Evolutionary conservation across 1,140 invertebrate species (phyloP), one percentile per base, ranked within the genome.

Genomic region (Arion vulgaris): DNA sequence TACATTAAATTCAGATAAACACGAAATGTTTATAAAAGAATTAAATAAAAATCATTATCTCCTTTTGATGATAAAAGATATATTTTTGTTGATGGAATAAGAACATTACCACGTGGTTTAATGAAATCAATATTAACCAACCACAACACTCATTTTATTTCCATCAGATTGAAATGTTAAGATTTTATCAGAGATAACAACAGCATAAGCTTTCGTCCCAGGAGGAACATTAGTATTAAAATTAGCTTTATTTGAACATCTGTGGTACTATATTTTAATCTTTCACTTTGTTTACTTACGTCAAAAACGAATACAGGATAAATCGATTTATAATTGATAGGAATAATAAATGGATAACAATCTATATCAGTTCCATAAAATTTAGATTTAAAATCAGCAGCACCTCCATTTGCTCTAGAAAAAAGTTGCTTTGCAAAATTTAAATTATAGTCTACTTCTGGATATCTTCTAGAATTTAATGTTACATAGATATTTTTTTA

Each of bases 21-120:
- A 36, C 15, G 69, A 72, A 62, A 62, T 62, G 57, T 62, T 19
- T 62, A 19, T 34, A 41, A 72, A 72, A 13, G 39, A 41, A 41
- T 4, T 72, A 41, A 36, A 38, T 72, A 72, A 36, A 72, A 38
- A 49, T 49, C 45, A 49, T 49, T 49, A 62, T 62, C 57, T 5
- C 15, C 57, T 19, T 62, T 62, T 62, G 57, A 62, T 62, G 57
- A 62, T 62, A 62, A 62, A 62, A 62, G 57, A 62, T 62, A 62
- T 62, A 62, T 62, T 19, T 62, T 23, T 19, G 57, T 19, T 49
- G 45, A 49, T 49, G 45, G 45, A 49, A 49, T 49, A 49, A 49
- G 45, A 49, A 49, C 45, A 62, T 62, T 62, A 62, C 57, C 57
- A 62, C 57, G 26, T 62, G 57, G 57, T 62, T 62, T 62, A 49